phyloP scores from a whole-genome alignment of 2,888 invertebrate species.

The Notodonta ziczac region DNA sequence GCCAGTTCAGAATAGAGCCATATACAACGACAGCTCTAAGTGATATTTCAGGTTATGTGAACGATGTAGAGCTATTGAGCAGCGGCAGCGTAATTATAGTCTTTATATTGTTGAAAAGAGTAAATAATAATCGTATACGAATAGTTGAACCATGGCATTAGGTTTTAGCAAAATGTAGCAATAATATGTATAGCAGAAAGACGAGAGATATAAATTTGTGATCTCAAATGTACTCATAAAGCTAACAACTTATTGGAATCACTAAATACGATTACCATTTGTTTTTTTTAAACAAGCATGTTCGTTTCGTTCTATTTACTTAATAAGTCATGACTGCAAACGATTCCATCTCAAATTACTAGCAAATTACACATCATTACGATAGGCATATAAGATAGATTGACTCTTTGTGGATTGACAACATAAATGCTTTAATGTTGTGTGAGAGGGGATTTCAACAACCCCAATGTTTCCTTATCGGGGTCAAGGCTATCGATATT shows the following conservation, averaged over 20 bases:
- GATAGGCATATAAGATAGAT: slow-evolving; percentile 10
- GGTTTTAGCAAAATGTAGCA: too few species aligned
- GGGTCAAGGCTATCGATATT: slow-evolving; percentile 70
- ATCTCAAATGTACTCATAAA: too few species aligned
- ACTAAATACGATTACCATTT: too few species aligned
- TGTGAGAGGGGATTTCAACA: slow-evolving; percentile 42
- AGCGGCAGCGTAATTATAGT: neutral
- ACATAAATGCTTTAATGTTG: slow-evolving; percentile 34
- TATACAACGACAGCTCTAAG: slow-evolving; percentile 56
- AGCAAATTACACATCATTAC: neutral
- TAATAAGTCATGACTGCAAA: neutral
- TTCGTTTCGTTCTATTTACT: neutral
- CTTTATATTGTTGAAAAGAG: too few species aligned
- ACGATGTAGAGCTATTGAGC: neutral
- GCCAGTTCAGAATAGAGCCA: slow-evolving; percentile 67
- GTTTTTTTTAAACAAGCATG: neutral
- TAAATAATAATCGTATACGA: too few species aligned
- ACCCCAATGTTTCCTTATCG: slow-evolving; percentile 51
- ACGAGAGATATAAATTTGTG: too few species aligned
- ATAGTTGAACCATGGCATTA: too few species aligned
- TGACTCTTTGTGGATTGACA: slow-evolving; percentile 22
- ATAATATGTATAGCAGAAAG: too few species aligned
- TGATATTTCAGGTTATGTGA: neutral
- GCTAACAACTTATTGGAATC: too few species aligned
- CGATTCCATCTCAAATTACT: neutral